These are phyloP conservation scores for Meriones unguiculatus DNA, from an alignment of 2,113 vertebrate genomes.

Conservation along the genomic window DNA sequence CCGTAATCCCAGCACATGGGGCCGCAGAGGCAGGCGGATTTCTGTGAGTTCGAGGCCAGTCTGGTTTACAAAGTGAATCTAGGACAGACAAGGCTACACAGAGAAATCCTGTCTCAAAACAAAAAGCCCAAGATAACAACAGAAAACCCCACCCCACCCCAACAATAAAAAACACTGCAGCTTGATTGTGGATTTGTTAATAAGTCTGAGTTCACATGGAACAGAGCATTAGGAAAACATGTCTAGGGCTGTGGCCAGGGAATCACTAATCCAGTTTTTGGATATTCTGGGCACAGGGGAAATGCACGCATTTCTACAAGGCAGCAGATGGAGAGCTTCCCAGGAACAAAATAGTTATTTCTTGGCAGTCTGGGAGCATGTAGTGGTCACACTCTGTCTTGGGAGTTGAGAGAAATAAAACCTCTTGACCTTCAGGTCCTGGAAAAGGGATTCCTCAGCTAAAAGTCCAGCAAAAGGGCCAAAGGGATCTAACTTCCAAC, in stretches of 20 bases:
- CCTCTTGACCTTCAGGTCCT: conserved; percentile 2
- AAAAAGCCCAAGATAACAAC: too few species aligned
- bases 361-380: conserved; percentile 65
- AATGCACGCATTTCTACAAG: conserved; percentile 64
- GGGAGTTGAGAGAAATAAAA: conserved; percentile 57
- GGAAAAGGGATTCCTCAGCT: conserved; percentile 39
- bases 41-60: too few species aligned
- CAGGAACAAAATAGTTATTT: conserved; percentile 49
- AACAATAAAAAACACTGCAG: not conserved
- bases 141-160: too few species aligned
- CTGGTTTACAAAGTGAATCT: too few species aligned
- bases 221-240: conserved; percentile 18
- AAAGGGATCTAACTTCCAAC: conserved; percentile 16
- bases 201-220: not conserved
- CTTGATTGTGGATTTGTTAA: not conserved
- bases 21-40: too few species aligned
- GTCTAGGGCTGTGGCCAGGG: conserved; percentile 29
- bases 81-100: too few species aligned
- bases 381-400: not conserved
- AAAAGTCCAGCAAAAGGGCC: not conserved
- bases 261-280: conserved; percentile 37
- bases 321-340: conserved; percentile 63
- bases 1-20: too few species aligned
- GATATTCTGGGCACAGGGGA: not conserved
- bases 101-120: too few species aligned